phyloP scores from a whole-genome alignment of 1,140 invertebrate species.

The Pissodes strobi region DNA sequence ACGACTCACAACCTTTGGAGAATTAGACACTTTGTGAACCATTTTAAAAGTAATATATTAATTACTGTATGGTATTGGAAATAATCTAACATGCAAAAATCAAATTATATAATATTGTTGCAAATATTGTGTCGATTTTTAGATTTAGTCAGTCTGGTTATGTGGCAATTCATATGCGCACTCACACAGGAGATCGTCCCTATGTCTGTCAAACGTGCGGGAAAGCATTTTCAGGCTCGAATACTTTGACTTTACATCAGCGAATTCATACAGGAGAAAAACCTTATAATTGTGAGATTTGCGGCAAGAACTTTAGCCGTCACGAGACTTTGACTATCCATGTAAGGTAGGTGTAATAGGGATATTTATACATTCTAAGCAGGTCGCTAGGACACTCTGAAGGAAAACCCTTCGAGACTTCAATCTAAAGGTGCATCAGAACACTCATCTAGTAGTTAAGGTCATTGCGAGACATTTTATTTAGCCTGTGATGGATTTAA shows the following conservation, averaged over 20 bases:
- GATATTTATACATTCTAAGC: too few relatives aligned
- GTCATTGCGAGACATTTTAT: too few relatives aligned
- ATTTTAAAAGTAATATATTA: too few relatives aligned
- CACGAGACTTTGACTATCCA: constrained; percentile 56
- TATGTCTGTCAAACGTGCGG: constrained; percentile 57
- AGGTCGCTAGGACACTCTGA: too few relatives aligned
- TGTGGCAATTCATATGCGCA: constrained; percentile 59
- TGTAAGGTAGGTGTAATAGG: constrained; percentile 28
- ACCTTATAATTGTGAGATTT: constrained; percentile 65
- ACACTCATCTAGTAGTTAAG: too few relatives aligned
- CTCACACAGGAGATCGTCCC: constrained; percentile 58
- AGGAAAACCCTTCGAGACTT: too few relatives aligned
- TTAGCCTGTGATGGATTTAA: too few relatives aligned
- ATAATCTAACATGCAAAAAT: too few relatives aligned
- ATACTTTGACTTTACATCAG: constrained; percentile 60
- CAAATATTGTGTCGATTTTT: neutral
- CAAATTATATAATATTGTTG: neutral
- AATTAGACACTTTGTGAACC: too few relatives aligned
- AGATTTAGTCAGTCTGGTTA: constrained; percentile 58
- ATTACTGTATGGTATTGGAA: too few relatives aligned
- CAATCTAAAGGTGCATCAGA: too few relatives aligned
- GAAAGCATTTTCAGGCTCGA: constrained; percentile 58
- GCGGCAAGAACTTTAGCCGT: constrained; percentile 61
- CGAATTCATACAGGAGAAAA: constrained; percentile 67
- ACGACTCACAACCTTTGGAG: too few relatives aligned